Conservation (phyloP, 2,113 vertebrate species). For the Thamnophis sirtalis region DNA sequence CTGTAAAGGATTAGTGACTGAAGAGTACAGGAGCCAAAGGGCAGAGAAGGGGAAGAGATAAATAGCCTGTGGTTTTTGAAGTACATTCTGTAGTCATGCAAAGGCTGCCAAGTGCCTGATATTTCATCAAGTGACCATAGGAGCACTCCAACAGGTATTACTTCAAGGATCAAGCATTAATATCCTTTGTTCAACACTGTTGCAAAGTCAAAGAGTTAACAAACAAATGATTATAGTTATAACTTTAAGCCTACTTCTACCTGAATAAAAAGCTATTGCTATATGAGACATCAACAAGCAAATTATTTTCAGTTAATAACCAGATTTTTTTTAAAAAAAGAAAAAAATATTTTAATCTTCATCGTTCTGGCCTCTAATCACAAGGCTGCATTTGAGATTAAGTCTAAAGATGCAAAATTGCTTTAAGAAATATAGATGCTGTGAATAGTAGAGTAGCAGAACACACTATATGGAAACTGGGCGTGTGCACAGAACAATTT, state of each 20-base stretch:
- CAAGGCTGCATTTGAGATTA: background rate
- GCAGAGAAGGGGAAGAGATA: background rate
- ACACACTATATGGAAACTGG: background rate
- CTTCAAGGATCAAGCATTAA: background rate
- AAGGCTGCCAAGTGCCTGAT: background rate
- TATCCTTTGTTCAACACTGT: background rate
- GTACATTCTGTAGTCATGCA: background rate
- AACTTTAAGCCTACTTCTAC: background rate
- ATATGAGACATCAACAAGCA: background rate
- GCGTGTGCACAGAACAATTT: background rate
- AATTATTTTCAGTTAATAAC: background rate
- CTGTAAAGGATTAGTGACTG: background rate
- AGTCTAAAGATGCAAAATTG: background rate
- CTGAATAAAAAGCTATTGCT: background rate
- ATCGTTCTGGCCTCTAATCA: background rate
- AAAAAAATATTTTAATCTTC: background rate
- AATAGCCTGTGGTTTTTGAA: background rate
- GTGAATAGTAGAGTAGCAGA: background rate
- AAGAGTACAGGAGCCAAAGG: background rate
- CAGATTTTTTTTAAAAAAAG: background rate
- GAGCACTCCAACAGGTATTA: background rate
- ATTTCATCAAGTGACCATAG: background rate
- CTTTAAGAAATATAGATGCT: background rate
- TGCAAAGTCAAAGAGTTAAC: background rate
- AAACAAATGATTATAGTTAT: background rate